Conservation (phyloP, 2,888 invertebrate genomes). For the Lypha dubia region DNA sequence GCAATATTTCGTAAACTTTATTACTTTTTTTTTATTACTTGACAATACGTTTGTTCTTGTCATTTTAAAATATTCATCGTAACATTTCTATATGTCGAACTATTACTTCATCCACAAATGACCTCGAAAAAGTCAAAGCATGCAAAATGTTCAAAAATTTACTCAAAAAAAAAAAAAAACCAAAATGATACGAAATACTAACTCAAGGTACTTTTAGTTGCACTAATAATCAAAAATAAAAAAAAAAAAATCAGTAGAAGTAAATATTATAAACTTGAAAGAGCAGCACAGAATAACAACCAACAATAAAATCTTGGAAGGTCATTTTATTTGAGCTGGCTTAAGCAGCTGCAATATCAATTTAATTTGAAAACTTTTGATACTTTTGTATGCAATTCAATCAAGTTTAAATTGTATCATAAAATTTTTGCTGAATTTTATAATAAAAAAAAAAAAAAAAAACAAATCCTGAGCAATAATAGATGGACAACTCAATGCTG, state of each 20-base stretch:
- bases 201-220: conserved; percentile 17
- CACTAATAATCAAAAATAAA: conserved; percentile 1
- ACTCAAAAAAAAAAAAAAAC: background rate
- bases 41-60: conserved; percentile 39
- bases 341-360: conserved; percentile 49
- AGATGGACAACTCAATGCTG: too few species aligned
- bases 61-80: conserved; percentile 44
- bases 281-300: background rate
- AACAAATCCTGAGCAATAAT: background rate
- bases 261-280: background rate
- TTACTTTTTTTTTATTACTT: background rate
- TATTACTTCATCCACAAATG: conserved; percentile 44
- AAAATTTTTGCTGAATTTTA: conserved; percentile 24
- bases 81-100: conserved; percentile 35
- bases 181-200: conserved; percentile 25
- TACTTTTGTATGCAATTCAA: conserved; percentile 49
- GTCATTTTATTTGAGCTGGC: conserved; percentile 50
- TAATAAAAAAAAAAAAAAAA: too few species aligned
- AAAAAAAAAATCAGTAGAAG: background rate
- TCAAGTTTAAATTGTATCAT: conserved; percentile 44
- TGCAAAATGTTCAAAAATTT: background rate
- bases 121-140: conserved; percentile 33
- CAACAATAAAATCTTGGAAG: conserved; percentile 22
- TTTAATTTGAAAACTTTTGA: conserved; percentile 49
- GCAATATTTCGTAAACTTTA: conserved; percentile 19